A percentile compares a stretch with the other conserved stretches of the same genome.
phyloP scores from a whole-genome alignment of 2,797 vertebrate species.

The Halcyon smyrnensis region DNA sequence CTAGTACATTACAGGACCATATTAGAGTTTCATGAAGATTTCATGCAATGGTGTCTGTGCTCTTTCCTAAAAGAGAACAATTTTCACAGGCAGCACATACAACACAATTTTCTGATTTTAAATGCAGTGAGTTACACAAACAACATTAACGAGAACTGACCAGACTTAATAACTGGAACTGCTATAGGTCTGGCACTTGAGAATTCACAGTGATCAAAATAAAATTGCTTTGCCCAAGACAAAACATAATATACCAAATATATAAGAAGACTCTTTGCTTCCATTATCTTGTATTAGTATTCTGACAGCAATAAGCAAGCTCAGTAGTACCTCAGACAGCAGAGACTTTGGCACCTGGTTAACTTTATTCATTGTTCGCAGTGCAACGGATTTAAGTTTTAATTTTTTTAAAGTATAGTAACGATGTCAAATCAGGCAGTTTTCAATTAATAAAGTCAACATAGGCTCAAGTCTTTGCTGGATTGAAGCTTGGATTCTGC shows the following conservation, averaged over 20 bases:
- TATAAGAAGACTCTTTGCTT: constrained; percentile 27
- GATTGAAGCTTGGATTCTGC: not conserved
- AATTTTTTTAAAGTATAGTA: not conserved
- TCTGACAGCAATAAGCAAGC: constrained; percentile 19
- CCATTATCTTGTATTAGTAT: constrained; percentile 34
- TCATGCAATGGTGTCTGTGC: constrained; percentile 17
- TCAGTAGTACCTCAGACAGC: constrained; percentile 70
- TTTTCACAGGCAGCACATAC: constrained; percentile 19
- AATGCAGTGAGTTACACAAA: constrained; percentile 42
- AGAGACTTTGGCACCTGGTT: constrained; percentile 6
- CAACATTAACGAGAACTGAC: constrained; percentile 33
- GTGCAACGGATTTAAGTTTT: not conserved
- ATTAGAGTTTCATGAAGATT: not conserved
- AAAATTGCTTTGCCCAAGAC: constrained; percentile 51
- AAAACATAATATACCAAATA: constrained; percentile 47
- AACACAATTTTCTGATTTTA: not conserved
- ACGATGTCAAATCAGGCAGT: not conserved
- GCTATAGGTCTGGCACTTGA: constrained; percentile 59
- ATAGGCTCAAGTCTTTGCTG: constrained; percentile 9
- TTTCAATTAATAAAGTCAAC: constrained; percentile 44
- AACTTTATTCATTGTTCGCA: constrained; percentile 25
- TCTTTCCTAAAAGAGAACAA: not conserved
- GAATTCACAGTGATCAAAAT: constrained; percentile 70
- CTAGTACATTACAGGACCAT: not conserved
- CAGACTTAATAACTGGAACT: constrained; percentile 54